Evolutionary conservation across 2,888 invertebrate species (phyloP).

Genomic region (Seira ritae): DNA sequence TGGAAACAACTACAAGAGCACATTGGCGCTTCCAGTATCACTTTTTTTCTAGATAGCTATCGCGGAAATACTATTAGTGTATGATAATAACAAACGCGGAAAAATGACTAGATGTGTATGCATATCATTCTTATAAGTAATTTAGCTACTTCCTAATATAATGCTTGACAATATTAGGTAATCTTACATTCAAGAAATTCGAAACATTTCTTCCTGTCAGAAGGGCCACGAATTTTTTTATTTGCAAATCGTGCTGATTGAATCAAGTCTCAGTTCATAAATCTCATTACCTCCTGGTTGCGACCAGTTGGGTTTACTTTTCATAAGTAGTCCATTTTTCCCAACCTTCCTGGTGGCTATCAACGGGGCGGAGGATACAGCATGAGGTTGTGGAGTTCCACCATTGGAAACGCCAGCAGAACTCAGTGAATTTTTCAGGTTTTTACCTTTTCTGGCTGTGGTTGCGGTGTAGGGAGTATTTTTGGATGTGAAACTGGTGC

Average conservation of each 20-base stretch:
- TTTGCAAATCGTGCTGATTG: slow-evolving; percentile 78
- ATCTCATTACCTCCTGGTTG: slow-evolving; percentile 75
- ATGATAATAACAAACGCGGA: no score
- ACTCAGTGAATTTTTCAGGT: not conserved
- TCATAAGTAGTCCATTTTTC: slow-evolving; percentile 37
- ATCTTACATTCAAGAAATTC: not conserved
- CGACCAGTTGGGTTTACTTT: slow-evolving; percentile 71
- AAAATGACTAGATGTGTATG: no score
- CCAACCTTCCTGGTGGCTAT: slow-evolving; percentile 25
- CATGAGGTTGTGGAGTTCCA: not conserved
- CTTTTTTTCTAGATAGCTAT: no score
- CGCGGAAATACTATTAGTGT: no score
- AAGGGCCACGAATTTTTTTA: no score
- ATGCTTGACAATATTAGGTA: no score
- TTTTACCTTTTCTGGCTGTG: not conserved
- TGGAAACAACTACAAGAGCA: no score
- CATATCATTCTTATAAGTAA: no score
- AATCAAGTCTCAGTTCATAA: slow-evolving; percentile 76
- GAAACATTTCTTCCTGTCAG: not conserved
- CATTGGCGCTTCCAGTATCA: no score
- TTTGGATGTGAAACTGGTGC: slow-evolving; percentile 20
- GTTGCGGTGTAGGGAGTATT: not conserved
- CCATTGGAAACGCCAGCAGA: not conserved
- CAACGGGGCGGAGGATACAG: slow-evolving; percentile 35
- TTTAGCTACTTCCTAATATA: no score